Evolutionary conservation across 2,113 vertebrate genomes (phyloP).

Genomic region (Anarhynchus alexandrinus): DNA sequence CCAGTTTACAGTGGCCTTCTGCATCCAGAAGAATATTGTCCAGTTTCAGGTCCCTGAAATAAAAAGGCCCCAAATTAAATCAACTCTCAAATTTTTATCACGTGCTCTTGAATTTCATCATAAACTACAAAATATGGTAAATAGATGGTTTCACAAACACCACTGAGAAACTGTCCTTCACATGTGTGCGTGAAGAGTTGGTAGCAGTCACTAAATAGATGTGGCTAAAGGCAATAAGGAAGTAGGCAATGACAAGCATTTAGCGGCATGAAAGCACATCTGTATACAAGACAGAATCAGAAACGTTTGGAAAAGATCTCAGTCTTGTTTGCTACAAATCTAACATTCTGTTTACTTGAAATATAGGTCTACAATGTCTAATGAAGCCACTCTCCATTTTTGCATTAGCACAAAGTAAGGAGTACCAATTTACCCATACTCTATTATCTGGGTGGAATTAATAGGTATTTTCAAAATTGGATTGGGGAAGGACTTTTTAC

Average conservation of each 20-base stretch:
- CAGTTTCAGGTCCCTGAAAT: conserved; percentile 95
- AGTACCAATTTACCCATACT: neutral
- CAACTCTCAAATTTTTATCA: neutral
- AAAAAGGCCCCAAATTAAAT: neutral
- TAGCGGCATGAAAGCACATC: neutral
- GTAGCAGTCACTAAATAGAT: neutral
- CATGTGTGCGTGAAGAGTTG: rapidly evolving
- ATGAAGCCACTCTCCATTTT: neutral
- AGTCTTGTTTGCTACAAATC: neutral
- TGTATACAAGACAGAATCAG: neutral
- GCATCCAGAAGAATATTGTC: conserved; percentile 98
- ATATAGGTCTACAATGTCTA: neutral
- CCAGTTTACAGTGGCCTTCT: conserved; percentile 98
- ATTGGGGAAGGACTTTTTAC: too few species aligned
- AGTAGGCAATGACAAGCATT: neutral
- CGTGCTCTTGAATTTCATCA: neutral
- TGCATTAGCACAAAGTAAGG: neutral
- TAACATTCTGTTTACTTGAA: neutral
- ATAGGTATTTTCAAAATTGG: neutral
- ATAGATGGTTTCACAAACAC: neutral
- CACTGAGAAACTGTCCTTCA: neutral
- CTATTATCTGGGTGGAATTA: neutral
- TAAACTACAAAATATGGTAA: neutral
- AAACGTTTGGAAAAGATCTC: neutral
- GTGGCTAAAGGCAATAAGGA: neutral